These are phyloP conservation scores for Pardalotus punctatus DNA, from an alignment of 2,113 vertebrate genomes.

Conservation along the genomic window DNA sequence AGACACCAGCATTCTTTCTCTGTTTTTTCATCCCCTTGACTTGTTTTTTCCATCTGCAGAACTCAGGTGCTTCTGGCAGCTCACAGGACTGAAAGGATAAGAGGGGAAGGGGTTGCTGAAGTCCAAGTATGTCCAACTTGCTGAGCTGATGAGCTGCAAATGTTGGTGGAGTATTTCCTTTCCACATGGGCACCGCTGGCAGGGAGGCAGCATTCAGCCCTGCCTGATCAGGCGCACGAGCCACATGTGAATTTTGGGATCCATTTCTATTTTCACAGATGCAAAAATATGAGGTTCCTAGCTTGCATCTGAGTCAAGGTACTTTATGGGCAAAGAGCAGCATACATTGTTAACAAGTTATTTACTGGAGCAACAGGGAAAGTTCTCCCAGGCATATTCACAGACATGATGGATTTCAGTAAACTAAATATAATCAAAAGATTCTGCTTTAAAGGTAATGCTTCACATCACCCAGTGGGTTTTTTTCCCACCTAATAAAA, in stretches of 20 bases:
- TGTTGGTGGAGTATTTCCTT: neutral
- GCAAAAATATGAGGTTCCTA: neutral
- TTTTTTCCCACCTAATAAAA: neutral
- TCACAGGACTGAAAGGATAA: neutral
- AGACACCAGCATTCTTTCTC: neutral
- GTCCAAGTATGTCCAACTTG: neutral
- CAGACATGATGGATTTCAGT: neutral
- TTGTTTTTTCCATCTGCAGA: neutral
- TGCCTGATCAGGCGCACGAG: neutral
- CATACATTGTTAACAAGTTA: neutral
- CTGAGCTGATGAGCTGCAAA: neutral
- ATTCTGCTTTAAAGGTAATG: neutral
- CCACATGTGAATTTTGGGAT: neutral
- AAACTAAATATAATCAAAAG: neutral
- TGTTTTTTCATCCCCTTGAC: fast-evolving
- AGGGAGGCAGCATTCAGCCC: neutral
- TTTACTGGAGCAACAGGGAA: constrained; percentile 9
- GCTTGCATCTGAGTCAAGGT: neutral
- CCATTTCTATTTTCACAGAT: neutral
- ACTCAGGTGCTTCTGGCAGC: neutral
- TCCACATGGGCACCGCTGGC: neutral
- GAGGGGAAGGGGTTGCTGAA: neutral
- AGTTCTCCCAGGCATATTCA: neutral
- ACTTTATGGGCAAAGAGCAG: neutral
- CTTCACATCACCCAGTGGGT: neutral